Evolutionary conservation across 2,888 invertebrate genomes (phyloP).

Genomic region (Aleiodes testaceus): DNA sequence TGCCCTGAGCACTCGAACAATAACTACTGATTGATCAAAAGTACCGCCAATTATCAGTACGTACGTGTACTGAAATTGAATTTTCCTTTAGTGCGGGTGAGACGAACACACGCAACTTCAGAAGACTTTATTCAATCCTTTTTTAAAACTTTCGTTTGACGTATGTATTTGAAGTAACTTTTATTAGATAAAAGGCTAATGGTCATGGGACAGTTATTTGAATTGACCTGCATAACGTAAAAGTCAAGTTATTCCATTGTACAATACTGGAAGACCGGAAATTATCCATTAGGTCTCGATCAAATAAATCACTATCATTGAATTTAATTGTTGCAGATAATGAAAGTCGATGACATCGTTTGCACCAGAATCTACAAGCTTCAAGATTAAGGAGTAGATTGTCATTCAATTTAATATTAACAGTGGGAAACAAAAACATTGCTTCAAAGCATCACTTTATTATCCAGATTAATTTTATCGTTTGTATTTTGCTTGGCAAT

Average conservation of each 20-base stretch:
- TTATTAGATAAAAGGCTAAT: conserved; percentile 31
- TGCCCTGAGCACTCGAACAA: conserved; percentile 39
- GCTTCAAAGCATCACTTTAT: conserved; percentile 6
- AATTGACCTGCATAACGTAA: conserved; percentile 25
- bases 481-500: not conserved
- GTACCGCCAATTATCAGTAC: conserved; percentile 58
- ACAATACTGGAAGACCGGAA: conserved; percentile 1
- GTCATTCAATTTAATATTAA: not conserved
- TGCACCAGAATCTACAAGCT: conserved; percentile 84
- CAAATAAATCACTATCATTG: conserved; percentile 10
- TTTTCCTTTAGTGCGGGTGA: conserved; percentile 36
- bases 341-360: conserved; percentile 82
- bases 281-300: conserved; percentile 22
- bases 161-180: conserved; percentile 10
- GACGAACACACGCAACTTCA: conserved; percentile 31
- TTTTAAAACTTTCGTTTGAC: not conserved
- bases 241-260: not conserved
- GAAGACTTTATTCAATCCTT: not conserved
- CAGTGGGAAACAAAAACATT: conserved; percentile 1
- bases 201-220: conserved; percentile 17
- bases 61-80: conserved; percentile 47
- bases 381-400: conserved; percentile 27
- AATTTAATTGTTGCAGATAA: conserved; percentile 75
- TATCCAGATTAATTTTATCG: conserved; percentile 3
- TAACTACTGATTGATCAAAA: conserved; percentile 60